Conservation (phyloP, 1,140 invertebrate species). For the Oedothorax gibbosus region DNA sequence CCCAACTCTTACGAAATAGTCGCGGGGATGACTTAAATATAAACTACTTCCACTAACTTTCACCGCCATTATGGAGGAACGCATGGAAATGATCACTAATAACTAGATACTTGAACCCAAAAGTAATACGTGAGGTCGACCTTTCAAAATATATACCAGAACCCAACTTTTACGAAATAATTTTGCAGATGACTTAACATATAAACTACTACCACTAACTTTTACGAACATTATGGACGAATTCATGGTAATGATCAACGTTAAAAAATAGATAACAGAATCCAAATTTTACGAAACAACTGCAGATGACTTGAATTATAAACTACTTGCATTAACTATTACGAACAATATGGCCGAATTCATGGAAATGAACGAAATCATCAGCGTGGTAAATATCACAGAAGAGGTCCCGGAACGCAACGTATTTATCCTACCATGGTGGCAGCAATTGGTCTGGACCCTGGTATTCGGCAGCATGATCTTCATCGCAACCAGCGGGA, state of each 20-base stretch:
- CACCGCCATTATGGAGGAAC: background rate
- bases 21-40: background rate
- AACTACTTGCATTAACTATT: background rate
- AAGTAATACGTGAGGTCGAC: too few relatives aligned
- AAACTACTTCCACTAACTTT: background rate
- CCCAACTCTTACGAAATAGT: too few relatives aligned
- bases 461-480: conserved; percentile 88
- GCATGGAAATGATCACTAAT: too few relatives aligned
- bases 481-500: conserved; percentile 89
- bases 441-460: conserved; percentile 72
- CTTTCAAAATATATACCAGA: background rate
- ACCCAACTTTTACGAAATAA: background rate
- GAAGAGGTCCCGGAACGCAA: conserved; percentile 57
- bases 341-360: background rate
- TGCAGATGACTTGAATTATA: background rate
- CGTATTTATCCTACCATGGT: conserved; percentile 83
- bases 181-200: background rate
- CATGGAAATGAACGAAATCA: conserved; percentile 14
- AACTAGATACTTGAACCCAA: too few relatives aligned
- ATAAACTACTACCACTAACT: background rate
- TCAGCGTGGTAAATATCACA: background rate
- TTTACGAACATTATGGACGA: background rate
- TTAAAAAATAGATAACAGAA: background rate
- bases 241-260: background rate
- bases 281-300: background rate